Evolutionary conservation across 1,140 invertebrate genomes (phyloP).

Genomic region (Drosophila sp.): DNA sequence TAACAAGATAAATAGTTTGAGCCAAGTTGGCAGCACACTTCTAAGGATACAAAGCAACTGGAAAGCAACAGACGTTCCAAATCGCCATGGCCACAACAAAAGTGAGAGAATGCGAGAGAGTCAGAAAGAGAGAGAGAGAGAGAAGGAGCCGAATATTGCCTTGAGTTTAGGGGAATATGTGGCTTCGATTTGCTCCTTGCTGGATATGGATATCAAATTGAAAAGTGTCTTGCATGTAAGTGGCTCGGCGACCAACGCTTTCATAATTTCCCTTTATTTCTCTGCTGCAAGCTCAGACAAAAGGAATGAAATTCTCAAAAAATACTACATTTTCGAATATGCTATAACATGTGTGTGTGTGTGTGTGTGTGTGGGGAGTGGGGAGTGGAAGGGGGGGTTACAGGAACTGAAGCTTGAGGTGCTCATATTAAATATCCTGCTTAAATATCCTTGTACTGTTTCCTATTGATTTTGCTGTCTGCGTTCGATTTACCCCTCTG

Average conservation of each 20-base stretch:
- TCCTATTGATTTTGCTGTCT: constrained; percentile 70
- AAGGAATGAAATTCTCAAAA: background rate
- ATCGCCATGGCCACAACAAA: constrained; percentile 34
- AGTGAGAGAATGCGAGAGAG: background rate
- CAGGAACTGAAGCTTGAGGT: constrained; percentile 17
- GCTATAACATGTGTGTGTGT: background rate
- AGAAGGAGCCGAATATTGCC: background rate
- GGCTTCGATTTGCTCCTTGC: constrained; percentile 15
- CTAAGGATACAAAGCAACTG: constrained; percentile 59
- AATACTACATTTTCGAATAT: constrained; percentile 16
- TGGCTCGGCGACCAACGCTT: constrained; percentile 15
- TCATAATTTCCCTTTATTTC: constrained; percentile 14
- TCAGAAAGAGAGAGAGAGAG: background rate
- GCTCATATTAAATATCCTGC: constrained; percentile 81
- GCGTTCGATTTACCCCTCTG: constrained; percentile 19
- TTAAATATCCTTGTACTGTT: constrained; percentile 72
- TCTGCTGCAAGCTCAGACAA: background rate
- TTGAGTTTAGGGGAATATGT: background rate
- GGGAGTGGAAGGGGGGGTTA: background rate
- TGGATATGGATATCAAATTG: constrained; percentile 53
- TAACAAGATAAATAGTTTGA: constrained; percentile 81
- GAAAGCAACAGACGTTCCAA: constrained; percentile 62
- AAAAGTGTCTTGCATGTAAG: constrained; percentile 45
- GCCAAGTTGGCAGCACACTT: constrained; percentile 59
- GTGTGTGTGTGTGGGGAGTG: background rate